phyloP scores from a whole-genome alignment of 2,113 vertebrate species.

The Toxotes chatareus region DNA sequence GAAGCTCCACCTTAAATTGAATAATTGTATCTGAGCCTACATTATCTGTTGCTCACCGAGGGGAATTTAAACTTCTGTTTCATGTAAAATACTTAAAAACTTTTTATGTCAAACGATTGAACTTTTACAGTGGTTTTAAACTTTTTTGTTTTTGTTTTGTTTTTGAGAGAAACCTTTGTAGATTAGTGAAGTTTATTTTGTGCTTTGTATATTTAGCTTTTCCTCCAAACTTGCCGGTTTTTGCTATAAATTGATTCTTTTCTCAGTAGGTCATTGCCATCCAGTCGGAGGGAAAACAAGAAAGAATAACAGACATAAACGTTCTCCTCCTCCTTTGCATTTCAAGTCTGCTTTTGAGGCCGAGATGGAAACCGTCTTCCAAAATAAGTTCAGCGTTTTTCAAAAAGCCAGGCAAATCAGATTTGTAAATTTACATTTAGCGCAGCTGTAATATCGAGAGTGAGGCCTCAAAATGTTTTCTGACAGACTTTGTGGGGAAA shows the following conservation, averaged over 20 bases:
- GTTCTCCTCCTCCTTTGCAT: background rate
- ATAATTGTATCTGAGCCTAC: background rate
- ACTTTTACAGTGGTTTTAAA: background rate
- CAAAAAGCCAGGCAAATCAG: background rate
- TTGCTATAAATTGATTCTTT: background rate
- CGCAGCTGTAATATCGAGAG: constrained; percentile 23
- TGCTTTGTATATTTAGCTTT: background rate
- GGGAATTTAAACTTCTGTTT: background rate
- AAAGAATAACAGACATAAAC: background rate
- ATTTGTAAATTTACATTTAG: constrained; percentile 25
- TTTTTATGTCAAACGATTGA: background rate
- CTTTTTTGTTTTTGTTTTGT: too few species aligned
- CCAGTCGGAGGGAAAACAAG: background rate
- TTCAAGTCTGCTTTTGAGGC: background rate
- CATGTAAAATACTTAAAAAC: background rate
- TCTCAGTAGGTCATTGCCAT: background rate
- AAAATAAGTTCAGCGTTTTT: background rate
- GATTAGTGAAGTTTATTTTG: background rate
- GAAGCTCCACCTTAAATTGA: constrained; percentile 36
- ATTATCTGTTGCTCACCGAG: constrained; percentile 14
- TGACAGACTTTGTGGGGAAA: constrained; percentile 5
- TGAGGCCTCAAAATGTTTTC: constrained; percentile 16
- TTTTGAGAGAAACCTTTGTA: background rate
- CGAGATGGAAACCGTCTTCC: constrained; percentile 10
- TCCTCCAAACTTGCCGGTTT: background rate